Base-by-base conservation (phyloP, 2,888 invertebrate species). In the Drosophila histrio region DNA sequence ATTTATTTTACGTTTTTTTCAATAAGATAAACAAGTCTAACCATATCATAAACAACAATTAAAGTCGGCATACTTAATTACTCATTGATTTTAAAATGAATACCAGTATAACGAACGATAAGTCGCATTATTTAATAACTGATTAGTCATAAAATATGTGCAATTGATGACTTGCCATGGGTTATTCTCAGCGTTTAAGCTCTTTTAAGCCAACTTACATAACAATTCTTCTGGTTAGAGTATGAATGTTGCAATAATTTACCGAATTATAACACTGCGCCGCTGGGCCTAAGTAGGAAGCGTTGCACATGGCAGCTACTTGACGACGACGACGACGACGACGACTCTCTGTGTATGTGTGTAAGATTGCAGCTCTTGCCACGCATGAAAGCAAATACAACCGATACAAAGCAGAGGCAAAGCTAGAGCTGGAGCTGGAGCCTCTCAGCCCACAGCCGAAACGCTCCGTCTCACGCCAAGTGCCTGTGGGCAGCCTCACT, bases 261-360 rank as follows among this genome's bases (percentile, higher is more conserved):
- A 76, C 64, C 70, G 62, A 80, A 80, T 73, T 82, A 76, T 76
- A 78, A 78, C 68, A 81, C 76, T 78, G 66, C 64, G 64, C 57
- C 67, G 44, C 72, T 71, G 64, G 70, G 68, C 68, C 68, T 67
- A 78, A 81, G 81, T 81, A 81, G 81, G 81, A 81, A 81, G 83
- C 83, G 61, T 77, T 74, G 69, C 75, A 77, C 75, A 72, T 81
- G 77, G 71, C 77, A 81, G 77, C 82, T 80, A 79, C 80, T 83
- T 81, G 79, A 77, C 67, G 79, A 79, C 72, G 74, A 61, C 13
- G 39, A 34, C 39, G 41, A 41, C 39, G 43, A 24, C 19, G 41
- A 43, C 22, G 60, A 38, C 53, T 53, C 43, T 67, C 13, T n/a
- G 32, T 56, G 34, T 50, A 22, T 57, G 39, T 44, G 34, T 60